Conservation (phyloP, 1,140 invertebrate genomes). For the Trichogramma pretiosum region DNA sequence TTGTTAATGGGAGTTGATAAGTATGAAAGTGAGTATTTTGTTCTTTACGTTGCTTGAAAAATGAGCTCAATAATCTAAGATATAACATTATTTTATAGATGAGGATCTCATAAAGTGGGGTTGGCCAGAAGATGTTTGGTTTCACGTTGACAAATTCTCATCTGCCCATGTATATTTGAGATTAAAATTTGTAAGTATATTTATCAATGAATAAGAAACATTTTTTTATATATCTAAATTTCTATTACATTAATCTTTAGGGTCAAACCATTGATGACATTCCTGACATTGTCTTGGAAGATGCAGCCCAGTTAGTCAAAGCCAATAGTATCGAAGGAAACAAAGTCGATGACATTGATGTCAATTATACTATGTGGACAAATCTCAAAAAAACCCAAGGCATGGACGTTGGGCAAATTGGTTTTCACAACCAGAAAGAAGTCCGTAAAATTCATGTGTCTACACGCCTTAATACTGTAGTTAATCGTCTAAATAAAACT, state of each 20-base stretch:
- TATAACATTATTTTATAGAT: constrained; percentile 52
- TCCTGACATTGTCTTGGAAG: constrained; percentile 81
- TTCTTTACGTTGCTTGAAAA: no score
- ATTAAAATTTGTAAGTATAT: constrained; percentile 61
- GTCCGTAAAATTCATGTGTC: constrained; percentile 83
- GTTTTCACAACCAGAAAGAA: constrained; percentile 88
- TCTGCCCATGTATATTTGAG: constrained; percentile 97
- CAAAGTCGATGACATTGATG: constrained; percentile 94
- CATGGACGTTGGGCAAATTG: constrained; percentile 96
- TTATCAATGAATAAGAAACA: constrained; percentile 8
- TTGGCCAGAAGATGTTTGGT: constrained; percentile 99
- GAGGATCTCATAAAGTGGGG: constrained; percentile 97
- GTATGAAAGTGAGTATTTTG: constrained; percentile 75
- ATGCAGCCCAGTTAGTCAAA: constrained; percentile 97
- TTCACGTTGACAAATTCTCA: constrained; percentile 93
- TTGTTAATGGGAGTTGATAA: constrained; percentile 96
- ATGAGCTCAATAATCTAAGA: no score
- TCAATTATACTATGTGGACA: constrained; percentile 97
- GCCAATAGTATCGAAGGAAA: constrained; percentile 92
- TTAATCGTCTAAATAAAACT: constrained; percentile 94
- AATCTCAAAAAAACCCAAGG: constrained; percentile 95
- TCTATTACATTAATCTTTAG: constrained; percentile 42
- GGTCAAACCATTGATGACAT: constrained; percentile 95
- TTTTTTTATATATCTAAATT: constrained; percentile 5
- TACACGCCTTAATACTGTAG: constrained; percentile 82